A percentile compares a stretch with the other conserved stretches of the same genome.
phyloP scores from a whole-genome alignment of 2,797 vertebrate species.

The Pseudochromis fuscus region DNA sequence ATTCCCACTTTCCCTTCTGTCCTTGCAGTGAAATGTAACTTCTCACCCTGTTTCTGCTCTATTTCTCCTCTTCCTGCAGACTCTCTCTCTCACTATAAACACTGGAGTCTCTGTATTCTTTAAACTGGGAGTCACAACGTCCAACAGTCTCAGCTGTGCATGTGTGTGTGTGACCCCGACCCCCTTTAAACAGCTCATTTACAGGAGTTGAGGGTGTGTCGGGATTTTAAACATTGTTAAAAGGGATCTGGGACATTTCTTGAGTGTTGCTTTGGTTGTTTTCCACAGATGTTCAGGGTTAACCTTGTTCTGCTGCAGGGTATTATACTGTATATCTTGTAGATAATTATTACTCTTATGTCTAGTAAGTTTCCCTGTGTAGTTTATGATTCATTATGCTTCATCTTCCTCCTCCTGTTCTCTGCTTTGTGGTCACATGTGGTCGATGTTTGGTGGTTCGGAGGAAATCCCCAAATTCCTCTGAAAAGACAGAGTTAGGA shows the following conservation, averaged over 20 bases:
- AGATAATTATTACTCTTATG: neutral
- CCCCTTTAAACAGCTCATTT: constrained; percentile 14
- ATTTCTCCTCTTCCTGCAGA: neutral
- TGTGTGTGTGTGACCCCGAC: neutral
- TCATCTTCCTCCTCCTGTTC: constrained; percentile 1
- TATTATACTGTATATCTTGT: neutral
- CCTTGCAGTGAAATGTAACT: neutral
- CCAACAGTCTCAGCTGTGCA: neutral
- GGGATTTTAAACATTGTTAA: constrained; percentile 28
- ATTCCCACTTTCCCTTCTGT: neutral
- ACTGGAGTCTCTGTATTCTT: neutral
- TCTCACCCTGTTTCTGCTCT: constrained; percentile 14
- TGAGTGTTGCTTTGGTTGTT: neutral
- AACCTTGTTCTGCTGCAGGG: neutral
- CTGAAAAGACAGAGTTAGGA: neutral
- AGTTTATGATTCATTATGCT: neutral
- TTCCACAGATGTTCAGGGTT: neutral
- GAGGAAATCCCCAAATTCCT: constrained; percentile 29
- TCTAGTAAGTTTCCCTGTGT: neutral
- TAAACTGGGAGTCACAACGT: constrained; percentile 8
- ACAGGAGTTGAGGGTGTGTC: constrained; percentile 26
- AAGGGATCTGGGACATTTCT: constrained; percentile 17
- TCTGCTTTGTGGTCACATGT: constrained; percentile 16
- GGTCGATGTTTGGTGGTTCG: neutral
- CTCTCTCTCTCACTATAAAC: constrained; percentile 16